Conservation (phyloP, 2,797 vertebrate species). For the Chiroxiphia lanceolata region DNA sequence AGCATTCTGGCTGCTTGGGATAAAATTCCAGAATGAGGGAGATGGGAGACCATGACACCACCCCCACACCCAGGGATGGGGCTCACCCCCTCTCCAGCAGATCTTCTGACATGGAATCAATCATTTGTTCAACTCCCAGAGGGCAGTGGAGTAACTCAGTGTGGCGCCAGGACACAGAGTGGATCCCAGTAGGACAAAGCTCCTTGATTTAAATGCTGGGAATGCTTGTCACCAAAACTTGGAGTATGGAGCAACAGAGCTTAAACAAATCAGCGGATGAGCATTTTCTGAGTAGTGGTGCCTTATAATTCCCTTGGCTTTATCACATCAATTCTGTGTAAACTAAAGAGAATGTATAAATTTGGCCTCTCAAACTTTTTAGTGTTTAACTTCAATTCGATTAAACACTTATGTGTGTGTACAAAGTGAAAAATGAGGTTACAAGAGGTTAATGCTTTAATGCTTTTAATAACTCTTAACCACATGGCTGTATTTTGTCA, state of each 20-base stretch:
- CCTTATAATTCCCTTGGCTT: constrained; percentile 60
- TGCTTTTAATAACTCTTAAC: constrained; percentile 79
- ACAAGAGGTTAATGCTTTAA: constrained; percentile 79
- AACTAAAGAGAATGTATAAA: constrained; percentile 67
- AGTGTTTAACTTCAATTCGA: constrained; percentile 76
- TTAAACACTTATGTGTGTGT: constrained; percentile 77
- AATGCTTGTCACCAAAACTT: constrained; percentile 45
- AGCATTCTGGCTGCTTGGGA: not conserved
- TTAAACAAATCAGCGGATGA: constrained; percentile 55
- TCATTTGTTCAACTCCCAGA: not conserved
- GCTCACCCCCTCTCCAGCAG: not conserved
- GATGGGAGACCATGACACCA: fast-evolving
- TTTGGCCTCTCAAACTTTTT: constrained; percentile 69
- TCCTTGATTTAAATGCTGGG: constrained; percentile 30
- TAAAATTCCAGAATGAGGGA: not conserved
- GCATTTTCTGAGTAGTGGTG: constrained; percentile 24
- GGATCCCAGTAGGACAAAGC: constrained; percentile 31
- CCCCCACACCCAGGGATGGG: not conserved
- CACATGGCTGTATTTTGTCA: constrained; percentile 77
- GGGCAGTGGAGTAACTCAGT: not conserved
- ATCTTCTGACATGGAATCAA: not conserved
- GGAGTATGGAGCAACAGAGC: constrained; percentile 16
- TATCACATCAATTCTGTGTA: constrained; percentile 66
- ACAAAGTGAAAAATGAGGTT: constrained; percentile 79
- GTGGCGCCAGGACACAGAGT: not conserved